phyloP scores from a whole-genome alignment of 2,797 vertebrate genomes.

The Phataginus tricuspis region DNA sequence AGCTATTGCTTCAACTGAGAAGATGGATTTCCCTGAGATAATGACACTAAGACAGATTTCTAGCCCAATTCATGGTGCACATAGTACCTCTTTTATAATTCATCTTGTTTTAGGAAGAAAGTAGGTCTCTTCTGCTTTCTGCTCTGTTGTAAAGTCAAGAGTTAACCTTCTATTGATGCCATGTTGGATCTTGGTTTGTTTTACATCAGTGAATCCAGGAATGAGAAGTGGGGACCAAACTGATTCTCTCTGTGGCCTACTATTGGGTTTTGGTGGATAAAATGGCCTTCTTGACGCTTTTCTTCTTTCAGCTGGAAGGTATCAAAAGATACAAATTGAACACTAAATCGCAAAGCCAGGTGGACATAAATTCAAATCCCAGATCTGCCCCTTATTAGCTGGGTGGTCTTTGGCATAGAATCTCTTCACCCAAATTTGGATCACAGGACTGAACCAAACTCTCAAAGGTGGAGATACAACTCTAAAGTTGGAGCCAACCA shows the following conservation, averaged over 20 bases:
- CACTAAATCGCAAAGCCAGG: background rate
- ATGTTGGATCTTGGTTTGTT: constrained; percentile 3
- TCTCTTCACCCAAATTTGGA: constrained; percentile 39
- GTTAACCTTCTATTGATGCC: background rate
- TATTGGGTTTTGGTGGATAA: background rate
- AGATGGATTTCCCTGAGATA: constrained; percentile 5
- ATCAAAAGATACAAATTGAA: background rate
- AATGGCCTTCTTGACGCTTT: background rate
- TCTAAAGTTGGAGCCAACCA: background rate
- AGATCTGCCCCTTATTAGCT: background rate
- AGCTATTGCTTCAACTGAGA: background rate
- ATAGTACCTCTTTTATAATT: background rate
- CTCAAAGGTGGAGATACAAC: background rate
- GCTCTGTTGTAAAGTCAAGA: constrained; percentile 7
- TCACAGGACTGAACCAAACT: background rate
- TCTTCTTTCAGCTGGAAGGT: background rate
- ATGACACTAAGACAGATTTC: background rate
- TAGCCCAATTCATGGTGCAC: background rate
- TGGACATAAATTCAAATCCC: background rate
- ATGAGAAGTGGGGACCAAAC: background rate
- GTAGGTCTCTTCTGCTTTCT: background rate
- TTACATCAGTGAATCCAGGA: constrained; percentile 7
- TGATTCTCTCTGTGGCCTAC: background rate
- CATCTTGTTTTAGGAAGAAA: constrained; percentile 28
- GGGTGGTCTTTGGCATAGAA: background rate